These are phyloP conservation scores for Lasiurus borealis DNA, from an alignment of 2,113 vertebrate species.

Conservation along the genomic window DNA sequence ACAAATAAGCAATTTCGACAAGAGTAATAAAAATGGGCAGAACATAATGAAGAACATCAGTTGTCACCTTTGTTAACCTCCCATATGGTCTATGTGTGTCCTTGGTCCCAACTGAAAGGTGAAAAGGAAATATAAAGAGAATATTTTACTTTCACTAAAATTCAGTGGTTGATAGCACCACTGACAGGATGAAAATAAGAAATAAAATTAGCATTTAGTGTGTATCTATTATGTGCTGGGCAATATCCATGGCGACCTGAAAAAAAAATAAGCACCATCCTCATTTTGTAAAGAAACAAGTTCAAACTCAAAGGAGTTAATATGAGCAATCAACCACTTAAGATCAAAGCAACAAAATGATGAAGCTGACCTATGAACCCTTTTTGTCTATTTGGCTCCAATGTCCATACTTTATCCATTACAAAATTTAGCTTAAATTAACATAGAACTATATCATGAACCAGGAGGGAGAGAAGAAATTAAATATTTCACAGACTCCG, in stretches of 20 bases:
- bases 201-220: not conserved
- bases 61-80: constrained; percentile 50
- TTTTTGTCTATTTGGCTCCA: not conserved
- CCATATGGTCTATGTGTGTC: not conserved
- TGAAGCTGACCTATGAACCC: not conserved
- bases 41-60: constrained; percentile 51
- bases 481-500: not conserved
- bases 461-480: not conserved
- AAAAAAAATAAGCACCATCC: not conserved
- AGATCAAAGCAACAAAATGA: not conserved
- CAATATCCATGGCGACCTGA: not conserved
- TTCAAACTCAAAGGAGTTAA: constrained; percentile 28
- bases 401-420: not conserved
- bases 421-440: constrained; percentile 13
- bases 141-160: constrained; percentile 55
- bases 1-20: constrained; percentile 68
- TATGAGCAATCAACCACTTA: not conserved
- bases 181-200: not conserved
- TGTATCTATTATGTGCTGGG: not conserved
- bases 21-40: constrained; percentile 72
- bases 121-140: constrained; percentile 41
- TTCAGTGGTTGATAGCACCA: not conserved
- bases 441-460: not conserved
- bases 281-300: not conserved
- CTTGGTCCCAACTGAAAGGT: constrained; percentile 3